These are phyloP conservation scores for Glossophaga mutica DNA, from an alignment of 2,797 vertebrate genomes.

Conservation along the genomic window DNA sequence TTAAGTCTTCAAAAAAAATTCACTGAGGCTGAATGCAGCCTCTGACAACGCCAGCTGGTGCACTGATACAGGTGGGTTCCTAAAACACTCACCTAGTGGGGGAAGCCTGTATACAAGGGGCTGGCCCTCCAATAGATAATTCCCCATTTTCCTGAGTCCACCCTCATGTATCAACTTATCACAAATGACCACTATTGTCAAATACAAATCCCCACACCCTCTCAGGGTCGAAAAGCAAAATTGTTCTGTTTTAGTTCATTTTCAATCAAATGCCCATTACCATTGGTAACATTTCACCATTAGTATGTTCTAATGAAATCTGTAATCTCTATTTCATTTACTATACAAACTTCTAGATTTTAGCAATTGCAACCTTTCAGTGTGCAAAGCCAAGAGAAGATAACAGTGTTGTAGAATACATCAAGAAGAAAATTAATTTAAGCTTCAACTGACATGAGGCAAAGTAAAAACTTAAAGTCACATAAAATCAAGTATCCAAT, in stretches of 20 bases:
- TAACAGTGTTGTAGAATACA: neutral
- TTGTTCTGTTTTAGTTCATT: slow-evolving; percentile 54
- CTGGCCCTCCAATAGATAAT: neutral
- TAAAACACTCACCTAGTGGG: neutral
- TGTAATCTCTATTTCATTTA: slow-evolving; percentile 40
- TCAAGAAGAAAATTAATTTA: neutral
- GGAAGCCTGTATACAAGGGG: neutral
- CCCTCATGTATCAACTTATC: neutral
- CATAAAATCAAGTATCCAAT: neutral
- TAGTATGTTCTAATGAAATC: neutral
- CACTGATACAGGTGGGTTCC: neutral
- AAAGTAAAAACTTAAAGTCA: neutral
- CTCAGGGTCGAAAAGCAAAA: neutral
- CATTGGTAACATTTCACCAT: neutral
- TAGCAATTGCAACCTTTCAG: neutral
- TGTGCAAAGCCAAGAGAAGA: neutral
- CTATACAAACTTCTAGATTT: slow-evolving; percentile 33
- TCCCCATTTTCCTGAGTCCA: neutral
- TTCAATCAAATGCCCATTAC: slow-evolving; percentile 64
- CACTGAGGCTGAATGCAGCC: neutral
- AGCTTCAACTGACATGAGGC: slow-evolving; percentile 13
- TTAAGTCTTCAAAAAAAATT: neutral
- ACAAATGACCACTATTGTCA: neutral
- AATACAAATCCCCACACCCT: neutral
- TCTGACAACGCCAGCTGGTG: neutral